Percentiles rank a stretch among this genome's conserved stretches.
These are phyloP conservation scores for Dendronephthya gigantea DNA, from an alignment of 64 coral and sea anemone genomes.

Conservation along the genomic window DNA sequence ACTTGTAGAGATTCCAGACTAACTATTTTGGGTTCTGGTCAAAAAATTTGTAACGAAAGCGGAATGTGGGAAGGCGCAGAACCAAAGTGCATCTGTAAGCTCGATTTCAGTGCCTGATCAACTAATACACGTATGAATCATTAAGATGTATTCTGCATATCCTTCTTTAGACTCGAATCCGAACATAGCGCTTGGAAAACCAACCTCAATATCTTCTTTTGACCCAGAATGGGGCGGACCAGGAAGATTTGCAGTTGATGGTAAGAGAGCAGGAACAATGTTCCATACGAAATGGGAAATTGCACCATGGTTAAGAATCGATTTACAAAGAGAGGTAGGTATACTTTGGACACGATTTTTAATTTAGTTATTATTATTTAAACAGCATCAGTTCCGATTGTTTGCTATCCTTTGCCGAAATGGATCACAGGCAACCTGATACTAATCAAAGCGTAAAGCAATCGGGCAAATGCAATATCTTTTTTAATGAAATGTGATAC, in stretches of 20 bases:
- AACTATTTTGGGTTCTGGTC: neutral
- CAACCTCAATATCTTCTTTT: neutral
- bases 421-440: too few species aligned
- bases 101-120: neutral
- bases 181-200: neutral
- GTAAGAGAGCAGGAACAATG: neutral
- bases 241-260: neutral
- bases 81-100: neutral
- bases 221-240: neutral
- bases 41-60: neutral
- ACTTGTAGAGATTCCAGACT: neutral
- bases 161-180: neutral
- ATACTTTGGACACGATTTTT: too few species aligned
- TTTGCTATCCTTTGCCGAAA: too few species aligned
- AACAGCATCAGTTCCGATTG: too few species aligned
- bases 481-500: too few species aligned
- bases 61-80: neutral
- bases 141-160: neutral
- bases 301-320: neutral
- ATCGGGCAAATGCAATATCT: too few species aligned
- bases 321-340: neutral
- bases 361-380: too few species aligned
- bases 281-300: neutral
- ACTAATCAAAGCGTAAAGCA: too few species aligned
- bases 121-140: neutral